Evolutionary conservation across 2,113 vertebrate genomes (phyloP).

Genomic region (Cygnus atratus): DNA sequence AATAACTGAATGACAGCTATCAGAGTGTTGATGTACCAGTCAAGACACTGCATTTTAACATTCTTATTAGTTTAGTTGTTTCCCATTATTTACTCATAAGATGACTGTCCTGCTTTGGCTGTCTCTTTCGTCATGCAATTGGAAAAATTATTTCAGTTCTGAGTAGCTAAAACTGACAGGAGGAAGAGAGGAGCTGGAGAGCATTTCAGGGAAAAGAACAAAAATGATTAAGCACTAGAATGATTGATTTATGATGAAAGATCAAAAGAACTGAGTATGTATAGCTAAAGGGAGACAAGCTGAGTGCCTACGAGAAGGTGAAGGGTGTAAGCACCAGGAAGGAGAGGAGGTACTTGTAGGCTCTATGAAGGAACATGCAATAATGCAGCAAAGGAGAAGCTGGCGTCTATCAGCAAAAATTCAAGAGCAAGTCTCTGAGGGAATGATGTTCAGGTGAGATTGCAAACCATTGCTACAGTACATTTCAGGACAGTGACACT

Average conservation of each 20-base stretch:
- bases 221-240: conserved; percentile 29
- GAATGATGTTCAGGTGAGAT: not conserved
- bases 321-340: not conserved
- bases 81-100: not conserved
- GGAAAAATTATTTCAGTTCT: not conserved
- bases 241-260: conserved; percentile 72
- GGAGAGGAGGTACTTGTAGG: not conserved
- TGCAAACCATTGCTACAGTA: not conserved
- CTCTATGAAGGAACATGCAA: not conserved
- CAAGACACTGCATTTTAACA: not conserved
- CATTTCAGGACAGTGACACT: not conserved
- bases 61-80: not conserved
- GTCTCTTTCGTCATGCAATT: not conserved
- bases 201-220: not conserved
- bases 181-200: not conserved
- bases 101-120: not conserved
- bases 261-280: conserved; percentile 65
- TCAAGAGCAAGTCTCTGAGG: not conserved
- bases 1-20: not conserved
- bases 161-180: not conserved
- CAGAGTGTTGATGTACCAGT: not conserved
- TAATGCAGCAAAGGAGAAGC: not conserved
- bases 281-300: conserved; percentile 70
- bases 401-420: not conserved
- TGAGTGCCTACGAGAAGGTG: conserved; percentile 27